Evolutionary conservation across 1,140 invertebrate genomes (phyloP), one percentile per base, ranked within the genome.

Genomic region (Euborellia annulipes): DNA sequence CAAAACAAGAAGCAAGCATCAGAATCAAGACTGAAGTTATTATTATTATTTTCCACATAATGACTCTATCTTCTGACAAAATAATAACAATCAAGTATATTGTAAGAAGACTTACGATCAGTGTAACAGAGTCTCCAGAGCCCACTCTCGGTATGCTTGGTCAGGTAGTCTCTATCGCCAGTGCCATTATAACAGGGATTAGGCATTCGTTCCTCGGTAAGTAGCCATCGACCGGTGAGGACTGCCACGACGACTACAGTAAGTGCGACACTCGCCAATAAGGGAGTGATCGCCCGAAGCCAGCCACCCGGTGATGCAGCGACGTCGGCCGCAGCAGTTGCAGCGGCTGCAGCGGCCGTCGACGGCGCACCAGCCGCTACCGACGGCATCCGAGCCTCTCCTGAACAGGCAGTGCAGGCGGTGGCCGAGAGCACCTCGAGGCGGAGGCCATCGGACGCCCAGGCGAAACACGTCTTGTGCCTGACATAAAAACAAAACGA

Each of bases 61-160:
- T n/a, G n/a, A n/a, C n/a, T n/a, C n/a, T n/a, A n/a, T n/a, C n/a
- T n/a, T n/a, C n/a, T n/a, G n/a, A n/a, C n/a, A n/a, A n/a, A n/a
- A n/a, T n/a, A n/a, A n/a, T n/a, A n/a, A n/a, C n/a, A n/a, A n/a
- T n/a, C n/a, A n/a, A n/a, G n/a, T n/a, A n/a, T n/a, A n/a, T n/a
- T n/a, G n/a, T n/a, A n/a, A n/a, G n/a, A n/a, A n/a, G n/a, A 77
- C 76, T 78, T 60, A 80, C 76, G 74, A 52, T 79, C 74, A 37
- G 75, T 79, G 56, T 69, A 72, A 59, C 79, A 82, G 50, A 81
- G 66, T 37, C 68, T 69, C 78, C 78, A 81, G 6, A 82, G 60
- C 50, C 78, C 79, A 2, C 75, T 78, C 2, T 79, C 68, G 7
- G 79, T 82, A 53, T 70, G 63, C 55, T 81, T 82, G 8, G 73